Evolutionary conservation across 1,140 invertebrate genomes (phyloP).

Genomic region (Triops cancriformis): DNA sequence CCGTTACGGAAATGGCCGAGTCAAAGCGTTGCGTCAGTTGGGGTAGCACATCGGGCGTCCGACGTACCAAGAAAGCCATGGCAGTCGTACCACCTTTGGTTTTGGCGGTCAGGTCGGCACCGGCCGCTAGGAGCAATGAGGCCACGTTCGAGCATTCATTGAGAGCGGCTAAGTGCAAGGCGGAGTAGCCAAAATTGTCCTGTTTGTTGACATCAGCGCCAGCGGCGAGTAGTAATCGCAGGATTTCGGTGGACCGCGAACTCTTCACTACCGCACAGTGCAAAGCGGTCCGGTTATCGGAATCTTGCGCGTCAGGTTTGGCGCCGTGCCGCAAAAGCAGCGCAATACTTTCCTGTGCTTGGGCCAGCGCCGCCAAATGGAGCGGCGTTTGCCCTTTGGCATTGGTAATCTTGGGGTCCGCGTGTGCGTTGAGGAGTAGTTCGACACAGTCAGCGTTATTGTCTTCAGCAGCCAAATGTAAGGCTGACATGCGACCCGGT

Average conservation of each 20-base stretch:
- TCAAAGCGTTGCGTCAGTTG: constrained; percentile 65
- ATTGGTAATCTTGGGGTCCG: constrained; percentile 39
- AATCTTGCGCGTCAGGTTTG: constrained; percentile 60
- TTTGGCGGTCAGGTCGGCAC: constrained; percentile 71
- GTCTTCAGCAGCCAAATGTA: constrained; percentile 63
- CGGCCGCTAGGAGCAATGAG: constrained; percentile 67
- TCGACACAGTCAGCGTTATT: constrained; percentile 40
- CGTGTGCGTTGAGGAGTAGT: constrained; percentile 41
- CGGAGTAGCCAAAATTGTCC: constrained; percentile 81
- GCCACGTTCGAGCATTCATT: constrained; percentile 76
- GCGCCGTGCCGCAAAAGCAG: constrained; percentile 54
- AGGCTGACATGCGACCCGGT: constrained; percentile 48
- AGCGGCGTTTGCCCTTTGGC: constrained; percentile 62
- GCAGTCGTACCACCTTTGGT: constrained; percentile 74
- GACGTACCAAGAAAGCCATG: constrained; percentile 65
- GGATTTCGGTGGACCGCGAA: constrained; percentile 57
- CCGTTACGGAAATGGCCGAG: constrained; percentile 61
- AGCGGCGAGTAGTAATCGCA: constrained; percentile 57
- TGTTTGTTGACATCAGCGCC: constrained; percentile 73
- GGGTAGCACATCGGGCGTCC: constrained; percentile 68
- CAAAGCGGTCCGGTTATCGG: constrained; percentile 63
- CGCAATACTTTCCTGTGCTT: constrained; percentile 67
- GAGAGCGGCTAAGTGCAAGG: constrained; percentile 74
- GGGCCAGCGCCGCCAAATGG: constrained; percentile 63
- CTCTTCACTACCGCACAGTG: constrained; percentile 69